Evolutionary conservation across 2,797 vertebrate species (phyloP), one percentile per base, ranked within the genome.

Genomic region (Helarctos malayanus): DNA sequence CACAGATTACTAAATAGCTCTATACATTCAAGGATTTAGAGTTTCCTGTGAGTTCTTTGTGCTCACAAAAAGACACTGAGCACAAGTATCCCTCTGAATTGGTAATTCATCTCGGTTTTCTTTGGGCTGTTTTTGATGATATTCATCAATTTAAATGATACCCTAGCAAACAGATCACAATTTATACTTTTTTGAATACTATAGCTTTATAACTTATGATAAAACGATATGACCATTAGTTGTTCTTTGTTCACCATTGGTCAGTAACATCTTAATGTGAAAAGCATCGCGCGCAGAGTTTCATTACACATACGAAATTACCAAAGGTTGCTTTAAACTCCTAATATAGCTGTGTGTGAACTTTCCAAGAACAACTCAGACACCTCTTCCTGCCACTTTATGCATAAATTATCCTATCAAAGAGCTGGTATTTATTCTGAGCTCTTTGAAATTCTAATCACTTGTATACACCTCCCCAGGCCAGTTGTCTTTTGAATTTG

Each of bases 371-470:
- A 98, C 95, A 98, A 98, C 97, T 97, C 97, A 88, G 97, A 98
- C 97, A 98, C 98, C 97, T 99, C 98, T 98, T 99, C 98, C 98
- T 98, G 98, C 97, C 97, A 98, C 95, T 98, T 98, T 97, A 89
- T 97, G 98, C 98, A 99, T 99, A 99, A 99, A 99, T 99, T 99
- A 98, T 89, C 94, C 95, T 98, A 98, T 99, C 98, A 99, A 99
- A 99, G 98, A 98, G 98, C 98, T 98, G 97, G 98, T 98, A 98
- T 99, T 99, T 98, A 98, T 98, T 98, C 98, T 96, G 96, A 97
- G 97, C 98, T 98, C 98, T 99, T 99, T 99, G 98, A 98, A 98
- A 99, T 99, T 99, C 99, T 98, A 98, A 99, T 99, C 98, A 99
- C 98, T 99, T 98, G 96, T 98, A 97, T 94, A 98, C 97, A 99